phyloP scores from a whole-genome alignment of 2,797 vertebrate genomes.

The Gymnothorax javanicus region DNA sequence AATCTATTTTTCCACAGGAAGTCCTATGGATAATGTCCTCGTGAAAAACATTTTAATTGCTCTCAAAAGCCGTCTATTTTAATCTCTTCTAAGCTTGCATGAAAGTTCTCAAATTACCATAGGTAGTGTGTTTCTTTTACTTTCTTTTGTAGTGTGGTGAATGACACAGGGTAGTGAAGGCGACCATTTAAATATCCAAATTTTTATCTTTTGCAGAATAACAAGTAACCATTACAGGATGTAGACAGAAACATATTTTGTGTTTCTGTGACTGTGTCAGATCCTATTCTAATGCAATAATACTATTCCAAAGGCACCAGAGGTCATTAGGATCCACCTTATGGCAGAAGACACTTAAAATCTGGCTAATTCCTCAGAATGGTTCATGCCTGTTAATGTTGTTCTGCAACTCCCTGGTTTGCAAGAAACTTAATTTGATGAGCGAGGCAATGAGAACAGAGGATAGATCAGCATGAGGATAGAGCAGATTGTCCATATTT shows the following conservation, averaged over 20 bases:
- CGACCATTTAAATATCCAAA: background rate
- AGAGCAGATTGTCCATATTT: background rate
- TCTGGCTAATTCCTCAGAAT: conserved; percentile 70
- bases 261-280: conserved; percentile 9
- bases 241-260: conserved; percentile 24
- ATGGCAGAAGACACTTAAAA: conserved; percentile 76
- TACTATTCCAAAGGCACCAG: conserved; percentile 63
- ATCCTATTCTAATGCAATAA: conserved; percentile 58
- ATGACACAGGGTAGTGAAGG: conserved; percentile 26
- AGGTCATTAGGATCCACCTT: conserved; percentile 67
- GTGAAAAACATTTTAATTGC: conserved; percentile 52
- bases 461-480: conserved; percentile 28
- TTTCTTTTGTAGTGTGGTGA: conserved; percentile 45
- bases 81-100: conserved; percentile 48
- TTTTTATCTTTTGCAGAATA: background rate
- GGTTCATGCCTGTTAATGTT: conserved; percentile 70
- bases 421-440: conserved; percentile 58
- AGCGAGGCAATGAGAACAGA: conserved; percentile 34
- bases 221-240: background rate
- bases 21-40: conserved; percentile 54
- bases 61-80: conserved; percentile 55
- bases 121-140: conserved; percentile 51
- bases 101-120: conserved; percentile 22
- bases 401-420: conserved; percentile 57
- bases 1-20: conserved; percentile 58